Evolutionary conservation across 2,888 invertebrate species (phyloP).

Genomic region (Zeuzera pyrina): DNA sequence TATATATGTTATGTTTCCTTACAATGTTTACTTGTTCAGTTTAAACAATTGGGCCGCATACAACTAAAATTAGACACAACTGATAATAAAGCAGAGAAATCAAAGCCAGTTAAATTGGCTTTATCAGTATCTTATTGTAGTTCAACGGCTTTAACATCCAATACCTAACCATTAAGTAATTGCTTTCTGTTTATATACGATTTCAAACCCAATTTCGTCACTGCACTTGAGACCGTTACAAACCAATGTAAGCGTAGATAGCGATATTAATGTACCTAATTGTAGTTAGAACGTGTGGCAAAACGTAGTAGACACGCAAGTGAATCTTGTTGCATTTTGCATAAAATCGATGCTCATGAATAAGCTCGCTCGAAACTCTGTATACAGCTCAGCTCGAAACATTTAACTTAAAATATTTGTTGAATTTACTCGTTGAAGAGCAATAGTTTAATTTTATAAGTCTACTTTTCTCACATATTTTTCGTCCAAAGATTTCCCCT

Average conservation of each 20-base stretch:
- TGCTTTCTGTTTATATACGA: conserved; percentile 40
- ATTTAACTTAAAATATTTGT: no score
- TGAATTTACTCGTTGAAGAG: no score
- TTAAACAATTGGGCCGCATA: conserved; percentile 33
- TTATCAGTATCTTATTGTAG: conserved; percentile 41
- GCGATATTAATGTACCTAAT: conserved; percentile 46
- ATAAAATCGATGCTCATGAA: conserved; percentile 73
- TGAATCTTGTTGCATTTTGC: conserved; percentile 73
- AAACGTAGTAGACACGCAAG: conserved; percentile 51
- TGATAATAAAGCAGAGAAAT: conserved; percentile 42
- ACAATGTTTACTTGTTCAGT: conserved; percentile 38
- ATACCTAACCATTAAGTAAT: conserved; percentile 45
- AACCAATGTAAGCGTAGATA: conserved; percentile 39
- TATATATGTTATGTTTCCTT: no score
- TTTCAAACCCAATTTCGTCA: conserved; percentile 35
- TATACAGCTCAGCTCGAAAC: conserved; percentile 36
- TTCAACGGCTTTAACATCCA: conserved; percentile 19
- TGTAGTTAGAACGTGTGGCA: conserved; percentile 45
- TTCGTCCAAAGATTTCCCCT: no score
- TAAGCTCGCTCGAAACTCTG: conserved; percentile 47
- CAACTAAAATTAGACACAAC: conserved; percentile 38
- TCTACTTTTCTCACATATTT: no score
- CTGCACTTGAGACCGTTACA: conserved; percentile 28
- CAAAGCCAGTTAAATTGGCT: conserved; percentile 42
- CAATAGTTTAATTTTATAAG: no score